Percentiles rank a stretch among this genome's conserved stretches.
These are phyloP conservation scores for Endotricha flammealis DNA, from an alignment of 2,888 invertebrate genomes.

Conservation along the genomic window DNA sequence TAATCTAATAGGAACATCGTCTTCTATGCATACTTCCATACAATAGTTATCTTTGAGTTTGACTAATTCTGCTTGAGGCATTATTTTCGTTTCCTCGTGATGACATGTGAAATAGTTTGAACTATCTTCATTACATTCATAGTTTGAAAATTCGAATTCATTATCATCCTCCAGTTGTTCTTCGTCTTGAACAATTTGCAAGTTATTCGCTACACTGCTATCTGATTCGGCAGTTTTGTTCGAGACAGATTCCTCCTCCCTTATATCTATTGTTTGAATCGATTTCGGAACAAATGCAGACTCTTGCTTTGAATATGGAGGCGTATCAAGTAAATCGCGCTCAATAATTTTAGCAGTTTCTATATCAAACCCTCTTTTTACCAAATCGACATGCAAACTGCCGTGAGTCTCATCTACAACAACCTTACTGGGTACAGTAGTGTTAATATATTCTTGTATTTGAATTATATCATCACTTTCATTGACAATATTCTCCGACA, in stretches of 20 bases:
- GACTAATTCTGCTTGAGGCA: slow-evolving; percentile 23
- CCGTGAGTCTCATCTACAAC: slow-evolving; percentile 25
- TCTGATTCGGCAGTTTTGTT: slow-evolving; percentile 28
- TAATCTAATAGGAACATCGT: slow-evolving; percentile 52
- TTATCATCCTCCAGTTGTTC: slow-evolving; percentile 34
- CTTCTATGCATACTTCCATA: slow-evolving; percentile 66
- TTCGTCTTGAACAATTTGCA: slow-evolving; percentile 36
- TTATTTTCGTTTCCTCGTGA: slow-evolving; percentile 38
- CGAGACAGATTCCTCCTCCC: slow-evolving; percentile 20
- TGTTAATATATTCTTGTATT: slow-evolving; percentile 61
- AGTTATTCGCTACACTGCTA: slow-evolving; percentile 27
- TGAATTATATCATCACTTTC: slow-evolving; percentile 59
- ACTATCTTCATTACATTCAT: slow-evolving; percentile 52
- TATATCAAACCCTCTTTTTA: slow-evolving; percentile 63
- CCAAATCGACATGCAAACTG: slow-evolving; percentile 53
- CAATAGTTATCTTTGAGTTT: slow-evolving; percentile 61
- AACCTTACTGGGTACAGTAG: slow-evolving; percentile 24
- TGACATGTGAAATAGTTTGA: slow-evolving; percentile 42
- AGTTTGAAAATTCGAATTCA: slow-evolving; percentile 48
- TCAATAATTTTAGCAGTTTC: slow-evolving; percentile 69
- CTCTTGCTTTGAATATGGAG: slow-evolving; percentile 27
- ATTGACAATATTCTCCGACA: slow-evolving; percentile 18
- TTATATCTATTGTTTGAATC: slow-evolving; percentile 12
- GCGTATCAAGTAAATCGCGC: slow-evolving; percentile 57
- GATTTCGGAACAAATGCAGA: slow-evolving; percentile 5